phyloP scores from a whole-genome alignment of 2,888 invertebrate species.

The Tuta absoluta region DNA sequence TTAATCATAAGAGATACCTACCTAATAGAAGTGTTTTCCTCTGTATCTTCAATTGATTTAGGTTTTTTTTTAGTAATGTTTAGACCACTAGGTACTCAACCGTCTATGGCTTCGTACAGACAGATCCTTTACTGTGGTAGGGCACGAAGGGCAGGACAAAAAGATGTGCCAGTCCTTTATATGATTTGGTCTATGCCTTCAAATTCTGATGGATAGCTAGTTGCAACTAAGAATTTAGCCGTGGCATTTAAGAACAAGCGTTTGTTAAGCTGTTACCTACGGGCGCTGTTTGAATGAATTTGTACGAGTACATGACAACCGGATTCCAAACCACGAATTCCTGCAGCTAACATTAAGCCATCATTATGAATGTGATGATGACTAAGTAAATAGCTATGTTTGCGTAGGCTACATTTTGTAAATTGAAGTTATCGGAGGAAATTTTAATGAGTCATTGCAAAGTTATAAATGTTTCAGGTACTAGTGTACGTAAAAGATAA shows the following conservation, averaged over 20 bases:
- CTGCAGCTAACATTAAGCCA: slow-evolving; percentile 41
- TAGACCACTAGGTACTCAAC: no score
- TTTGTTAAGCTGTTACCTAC: slow-evolving; percentile 22
- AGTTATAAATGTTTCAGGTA: not conserved
- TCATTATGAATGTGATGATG: slow-evolving; percentile 2
- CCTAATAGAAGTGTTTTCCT: no score
- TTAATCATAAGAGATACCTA: no score
- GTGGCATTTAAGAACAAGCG: slow-evolving; percentile 50
- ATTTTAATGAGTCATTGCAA: not conserved
- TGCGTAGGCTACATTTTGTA: slow-evolving; percentile 19
- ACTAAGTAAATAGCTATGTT: slow-evolving; percentile 25
- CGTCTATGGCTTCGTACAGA: no score
- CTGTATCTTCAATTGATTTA: no score
- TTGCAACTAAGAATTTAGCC: slow-evolving; percentile 41
- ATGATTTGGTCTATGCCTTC: not conserved
- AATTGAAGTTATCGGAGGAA: not conserved
- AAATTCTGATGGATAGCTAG: not conserved
- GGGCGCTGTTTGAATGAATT: slow-evolving; percentile 19
- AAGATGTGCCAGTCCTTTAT: no score
- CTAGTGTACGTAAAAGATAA: not conserved
- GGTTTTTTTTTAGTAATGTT: no score
- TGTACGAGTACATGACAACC: slow-evolving; percentile 36
- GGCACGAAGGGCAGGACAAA: no score
- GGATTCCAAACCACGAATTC: slow-evolving; percentile 50
- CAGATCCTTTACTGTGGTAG: no score